Percentiles rank a stretch among this genome's conserved stretches.
These are phyloP conservation scores for Cottus gobio DNA, from an alignment of 2,113 vertebrate genomes.

Conservation along the genomic window DNA sequence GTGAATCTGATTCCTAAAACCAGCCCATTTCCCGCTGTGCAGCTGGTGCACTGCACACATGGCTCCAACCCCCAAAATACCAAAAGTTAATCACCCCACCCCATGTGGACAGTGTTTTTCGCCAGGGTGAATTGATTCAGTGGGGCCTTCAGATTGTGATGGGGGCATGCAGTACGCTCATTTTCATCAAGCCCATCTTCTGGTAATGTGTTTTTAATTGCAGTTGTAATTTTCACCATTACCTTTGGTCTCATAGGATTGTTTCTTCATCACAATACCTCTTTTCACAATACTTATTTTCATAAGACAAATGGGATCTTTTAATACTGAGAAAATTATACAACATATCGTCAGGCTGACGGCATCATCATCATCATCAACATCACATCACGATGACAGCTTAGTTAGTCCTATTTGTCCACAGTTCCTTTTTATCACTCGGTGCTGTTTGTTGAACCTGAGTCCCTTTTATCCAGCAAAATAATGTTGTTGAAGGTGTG, in stretches of 20 bases:
- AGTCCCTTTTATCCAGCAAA: constrained; percentile 17
- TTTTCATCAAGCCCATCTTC: constrained; percentile 24
- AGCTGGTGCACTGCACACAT: constrained; percentile 37
- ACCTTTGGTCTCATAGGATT: neutral
- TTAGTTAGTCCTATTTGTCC: constrained; percentile 9
- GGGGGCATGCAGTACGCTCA: neutral
- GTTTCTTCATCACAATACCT: neutral
- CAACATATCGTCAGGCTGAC: neutral
- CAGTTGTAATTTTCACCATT: neutral
- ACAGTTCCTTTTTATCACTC: constrained; percentile 10
- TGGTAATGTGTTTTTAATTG: neutral
- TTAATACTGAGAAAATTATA: neutral
- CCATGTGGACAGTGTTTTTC: constrained; percentile 28
- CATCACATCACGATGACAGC: neutral
- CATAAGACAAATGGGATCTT: neutral
- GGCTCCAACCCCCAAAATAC: constrained; percentile 45
- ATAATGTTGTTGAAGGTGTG: constrained; percentile 17
- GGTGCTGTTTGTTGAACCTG: constrained; percentile 13
- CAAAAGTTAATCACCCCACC: constrained; percentile 42
- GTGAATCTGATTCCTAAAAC: constrained; percentile 41
- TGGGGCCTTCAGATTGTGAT: constrained; percentile 9
- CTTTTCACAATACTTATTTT: neutral
- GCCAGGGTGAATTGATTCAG: constrained; percentile 28
- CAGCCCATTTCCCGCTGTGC: constrained; percentile 38
- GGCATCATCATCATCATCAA: neutral